Evolutionary conservation across 2,888 invertebrate genomes (phyloP).

Genomic region (Sphinx pinastri): DNA sequence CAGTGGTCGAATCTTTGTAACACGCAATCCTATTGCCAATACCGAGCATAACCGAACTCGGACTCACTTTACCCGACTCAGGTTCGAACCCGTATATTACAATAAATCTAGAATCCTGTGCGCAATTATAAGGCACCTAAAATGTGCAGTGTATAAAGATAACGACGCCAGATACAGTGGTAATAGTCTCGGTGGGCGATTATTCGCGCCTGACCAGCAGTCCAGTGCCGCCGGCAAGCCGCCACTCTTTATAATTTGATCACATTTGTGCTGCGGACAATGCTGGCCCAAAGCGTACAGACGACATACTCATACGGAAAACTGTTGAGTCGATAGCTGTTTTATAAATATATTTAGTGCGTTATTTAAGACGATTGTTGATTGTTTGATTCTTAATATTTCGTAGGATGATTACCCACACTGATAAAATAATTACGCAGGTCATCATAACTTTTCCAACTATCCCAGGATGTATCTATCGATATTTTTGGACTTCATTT

Average conservation of each 20-base stretch:
- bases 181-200: conserved; percentile 46
- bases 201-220: conserved; percentile 65
- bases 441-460: too few species aligned
- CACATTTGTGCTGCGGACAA: conserved; percentile 82
- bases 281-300: conserved; percentile 73
- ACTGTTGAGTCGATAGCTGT: conserved; percentile 46
- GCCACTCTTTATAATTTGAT: conserved; percentile 83
- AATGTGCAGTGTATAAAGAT: conserved; percentile 14
- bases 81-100: too few species aligned
- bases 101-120: not conserved
- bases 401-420: too few species aligned
- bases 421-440: too few species aligned
- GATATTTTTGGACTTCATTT: too few species aligned
- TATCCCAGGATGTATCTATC: too few species aligned
- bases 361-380: not conserved
- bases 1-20: too few species aligned
- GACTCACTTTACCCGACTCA: too few species aligned
- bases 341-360: not conserved
- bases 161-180: conserved; percentile 18
- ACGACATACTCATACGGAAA: conserved; percentile 62
- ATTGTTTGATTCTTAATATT: too few species aligned
- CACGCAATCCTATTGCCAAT: too few species aligned
- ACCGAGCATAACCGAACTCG: too few species aligned
- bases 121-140: not conserved
- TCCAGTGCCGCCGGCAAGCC: conserved; percentile 60